phyloP scores from a whole-genome alignment of 1,140 invertebrate genomes.

The Cecropterus lyciades region DNA sequence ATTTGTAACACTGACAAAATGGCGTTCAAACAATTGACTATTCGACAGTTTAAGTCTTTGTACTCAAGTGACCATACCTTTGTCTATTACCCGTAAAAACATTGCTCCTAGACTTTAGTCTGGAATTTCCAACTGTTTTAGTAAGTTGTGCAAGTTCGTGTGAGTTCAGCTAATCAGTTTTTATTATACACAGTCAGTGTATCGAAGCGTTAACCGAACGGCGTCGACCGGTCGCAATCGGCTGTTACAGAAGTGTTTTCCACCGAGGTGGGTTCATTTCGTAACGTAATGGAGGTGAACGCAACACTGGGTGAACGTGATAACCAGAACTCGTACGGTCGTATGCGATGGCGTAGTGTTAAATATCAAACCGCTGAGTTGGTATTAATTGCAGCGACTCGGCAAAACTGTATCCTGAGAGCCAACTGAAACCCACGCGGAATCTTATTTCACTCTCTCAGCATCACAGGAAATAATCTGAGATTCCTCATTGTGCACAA shows the following conservation, averaged over 20 bases:
- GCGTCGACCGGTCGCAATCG: slow-evolving; percentile 48
- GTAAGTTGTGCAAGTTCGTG: slow-evolving; percentile 6
- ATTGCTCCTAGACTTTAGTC: not conserved
- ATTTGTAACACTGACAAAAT: no score
- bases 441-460: slow-evolving; percentile 65
- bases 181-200: slow-evolving; percentile 37
- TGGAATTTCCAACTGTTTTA: not conserved
- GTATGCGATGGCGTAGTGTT: slow-evolving; percentile 24
- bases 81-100: not conserved
- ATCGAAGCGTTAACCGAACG: slow-evolving; percentile 45
- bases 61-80: not conserved
- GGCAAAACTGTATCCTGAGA: slow-evolving; percentile 45
- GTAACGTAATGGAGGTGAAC: slow-evolving; percentile 50
- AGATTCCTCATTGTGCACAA: slow-evolving; percentile 64
- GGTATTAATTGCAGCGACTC: slow-evolving; percentile 41
- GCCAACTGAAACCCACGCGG: slow-evolving; percentile 44
- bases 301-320: slow-evolving; percentile 39
- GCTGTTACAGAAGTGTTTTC: slow-evolving; percentile 48
- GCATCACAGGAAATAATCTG: slow-evolving; percentile 67
- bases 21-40: not conserved
- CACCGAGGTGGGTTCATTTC: slow-evolving; percentile 51
- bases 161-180: slow-evolving; percentile 37
- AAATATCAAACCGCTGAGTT: slow-evolving; percentile 17
- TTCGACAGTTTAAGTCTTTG: not conserved
- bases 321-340: slow-evolving; percentile 34